Conservation (phyloP, 2,797 vertebrate genomes). For the Sylvilagus floridanus region DNA sequence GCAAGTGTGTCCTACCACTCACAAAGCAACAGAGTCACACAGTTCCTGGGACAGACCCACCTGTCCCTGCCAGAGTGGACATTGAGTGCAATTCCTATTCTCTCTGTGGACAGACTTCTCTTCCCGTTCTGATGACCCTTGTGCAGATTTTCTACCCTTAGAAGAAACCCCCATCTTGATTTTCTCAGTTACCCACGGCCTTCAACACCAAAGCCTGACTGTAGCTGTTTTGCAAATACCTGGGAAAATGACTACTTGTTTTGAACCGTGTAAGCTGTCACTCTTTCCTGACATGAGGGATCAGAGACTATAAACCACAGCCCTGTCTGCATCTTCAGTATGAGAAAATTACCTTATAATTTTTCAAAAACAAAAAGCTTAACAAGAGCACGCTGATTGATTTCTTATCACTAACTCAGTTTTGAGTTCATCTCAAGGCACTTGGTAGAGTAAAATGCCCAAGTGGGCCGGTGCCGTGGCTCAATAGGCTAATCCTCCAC, state of each 20-base stretch:
- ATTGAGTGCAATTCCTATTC: not conserved
- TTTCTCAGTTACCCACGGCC: not conserved
- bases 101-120: not conserved
- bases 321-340: not conserved
- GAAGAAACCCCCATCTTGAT: not conserved
- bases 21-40: not conserved
- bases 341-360: not conserved
- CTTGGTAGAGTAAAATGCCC: not conserved
- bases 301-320: not conserved
- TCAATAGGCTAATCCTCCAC: too few relatives aligned
- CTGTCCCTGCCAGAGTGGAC: not conserved
- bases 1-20: rapidly evolving
- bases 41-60: not conserved
- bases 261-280: not conserved
- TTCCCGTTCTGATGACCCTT: not conserved
- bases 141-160: not conserved
- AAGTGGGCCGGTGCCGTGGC: not conserved
- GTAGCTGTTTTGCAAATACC: not conserved
- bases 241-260: not conserved
- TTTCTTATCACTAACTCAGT: not conserved
- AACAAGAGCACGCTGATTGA: not conserved
- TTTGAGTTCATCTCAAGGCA: not conserved
- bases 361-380: slow-evolving; percentile 19
- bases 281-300: not conserved
- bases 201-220: not conserved